Evolutionary conservation across 2,113 vertebrate species (phyloP).

Genomic region (Suricata suricatta): DNA sequence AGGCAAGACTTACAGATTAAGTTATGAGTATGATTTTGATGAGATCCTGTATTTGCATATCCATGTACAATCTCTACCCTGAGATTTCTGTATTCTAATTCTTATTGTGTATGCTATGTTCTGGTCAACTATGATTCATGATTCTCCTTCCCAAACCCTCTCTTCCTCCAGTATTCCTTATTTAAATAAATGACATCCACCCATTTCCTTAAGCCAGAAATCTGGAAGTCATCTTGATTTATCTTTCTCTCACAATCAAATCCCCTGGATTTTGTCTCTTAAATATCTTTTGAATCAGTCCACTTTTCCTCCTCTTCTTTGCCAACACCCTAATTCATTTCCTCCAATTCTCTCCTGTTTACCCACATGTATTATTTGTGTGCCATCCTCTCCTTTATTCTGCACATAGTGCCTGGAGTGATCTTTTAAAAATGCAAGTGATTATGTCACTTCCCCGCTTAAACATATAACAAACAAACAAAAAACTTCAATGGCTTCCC

Average conservation of each 20-base stretch:
- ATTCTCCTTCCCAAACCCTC: not conserved
- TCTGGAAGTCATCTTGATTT: not conserved
- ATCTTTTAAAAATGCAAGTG: not conserved
- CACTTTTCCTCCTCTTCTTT: not conserved
- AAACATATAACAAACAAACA: not conserved
- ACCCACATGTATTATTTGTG: not conserved
- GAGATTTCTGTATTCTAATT: not conserved
- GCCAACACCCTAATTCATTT: not conserved
- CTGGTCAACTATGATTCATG: not conserved
- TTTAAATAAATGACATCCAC: not conserved
- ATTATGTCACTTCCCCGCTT: not conserved
- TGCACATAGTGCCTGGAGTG: not conserved
- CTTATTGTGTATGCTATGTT: not conserved
- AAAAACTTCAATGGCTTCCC: not conserved
- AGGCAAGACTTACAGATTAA: not conserved
- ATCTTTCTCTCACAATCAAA: not conserved
- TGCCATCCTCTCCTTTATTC: not conserved
- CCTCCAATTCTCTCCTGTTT: not conserved
- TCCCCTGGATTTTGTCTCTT: not conserved
- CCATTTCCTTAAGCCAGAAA: not conserved
- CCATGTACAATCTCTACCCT: not conserved
- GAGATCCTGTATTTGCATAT: not conserved
- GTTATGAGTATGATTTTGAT: not conserved
- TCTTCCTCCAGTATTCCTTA: not conserved
- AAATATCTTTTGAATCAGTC: not conserved